Base-by-base conservation (phyloP, 2,113 vertebrate species). In the Prietella phreatophila region DNA sequence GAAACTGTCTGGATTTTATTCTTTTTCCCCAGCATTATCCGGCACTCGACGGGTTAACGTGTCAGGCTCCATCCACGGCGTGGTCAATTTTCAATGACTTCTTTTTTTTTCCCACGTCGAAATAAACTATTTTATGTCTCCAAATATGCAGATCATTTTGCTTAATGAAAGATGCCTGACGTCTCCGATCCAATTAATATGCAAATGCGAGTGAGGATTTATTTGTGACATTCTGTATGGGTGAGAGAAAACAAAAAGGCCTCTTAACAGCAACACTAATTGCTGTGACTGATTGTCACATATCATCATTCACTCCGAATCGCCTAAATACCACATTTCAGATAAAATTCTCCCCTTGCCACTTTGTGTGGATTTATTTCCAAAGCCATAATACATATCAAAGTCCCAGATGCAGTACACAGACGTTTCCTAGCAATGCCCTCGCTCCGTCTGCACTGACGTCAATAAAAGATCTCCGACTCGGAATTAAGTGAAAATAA, bases 161-260 rank as follows among this genome's bases (percentile, higher is more conserved):
- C 98, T 99, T 99, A 99, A 99, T 99, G 98, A 99, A 99, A 99
- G 98, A 99, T 99, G 98, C 97, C 98, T 99, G 98, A 99, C 98
- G 97, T 99, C 98, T 99, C 97, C 97, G 97, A 99, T 99, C 98
- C 98, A 99, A 99, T 99, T 99, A 99, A 99, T 99, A 99, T 99
- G 98, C 98, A 99, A 99, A 99, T 99, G 97, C 96, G 96, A 97
- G 97, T 95, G 96, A 99, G 98, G 98, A 99, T 99, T 99, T 99
- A 99, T 99, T 99, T 99, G 98, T 99, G 98, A 99, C 98, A 99
- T 99, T 99, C 97, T 98, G 98, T 99, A 98, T 99, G 98, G 98
- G 98, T 99, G 98, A 99, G 98, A 97, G 97, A 99, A 99, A 99
- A 99, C 98, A 99, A 99, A 99, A 99, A 99, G 97, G 96, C 97